Evolutionary conservation across 2,797 vertebrate species (phyloP), one percentile per base, ranked within the genome.

Genomic region (Clarias platycephalus): DNA sequence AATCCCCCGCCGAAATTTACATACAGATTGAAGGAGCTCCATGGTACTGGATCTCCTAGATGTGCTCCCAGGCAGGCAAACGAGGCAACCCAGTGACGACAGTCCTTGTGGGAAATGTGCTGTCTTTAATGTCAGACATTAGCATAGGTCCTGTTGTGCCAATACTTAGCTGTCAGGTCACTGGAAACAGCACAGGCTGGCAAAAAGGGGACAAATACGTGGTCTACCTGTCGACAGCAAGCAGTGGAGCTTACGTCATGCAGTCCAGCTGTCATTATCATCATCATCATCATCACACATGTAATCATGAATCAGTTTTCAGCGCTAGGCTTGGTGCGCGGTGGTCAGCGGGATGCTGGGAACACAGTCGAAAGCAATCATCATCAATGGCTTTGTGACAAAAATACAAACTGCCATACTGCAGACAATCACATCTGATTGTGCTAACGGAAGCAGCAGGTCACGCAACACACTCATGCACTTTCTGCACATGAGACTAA

Each of bases 1-100:
- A 89, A 87, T 88, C 62, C 86, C 86, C 76, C 18, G 16, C 66
- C 79, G 80, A 90, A 89, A 91, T 90, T 88, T 89, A 86, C 89
- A 90, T 91, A 88, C 84, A 89, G 87, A 91, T 88, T 84, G 87
- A 84, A 87, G 26, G 44, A 82, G 37, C 74, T 57, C 74, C 77
- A 58, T 87, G 60, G 78, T 86, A 84, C 89, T 88, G 84, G 62
- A 83, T 74, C 84, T 85, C 79, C 64, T 72, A 49, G 49, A 40
- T 78, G 58, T 53, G 67, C 77, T 85, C 81, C 74, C 66, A 58
- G 44, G 78, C 44, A 72, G 66, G 72, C 44, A 80, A 79, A 82
- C 79, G 28, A 58, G n/a, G 64, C 26, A 53, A 34, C 75, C 83
- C 49, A 22, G 24, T 70, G 44, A n/a, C 31, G 28, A 70, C 71